These are phyloP conservation scores for Phocoena sinus DNA, from an alignment of 2,113 vertebrate genomes.

Conservation along the genomic window DNA sequence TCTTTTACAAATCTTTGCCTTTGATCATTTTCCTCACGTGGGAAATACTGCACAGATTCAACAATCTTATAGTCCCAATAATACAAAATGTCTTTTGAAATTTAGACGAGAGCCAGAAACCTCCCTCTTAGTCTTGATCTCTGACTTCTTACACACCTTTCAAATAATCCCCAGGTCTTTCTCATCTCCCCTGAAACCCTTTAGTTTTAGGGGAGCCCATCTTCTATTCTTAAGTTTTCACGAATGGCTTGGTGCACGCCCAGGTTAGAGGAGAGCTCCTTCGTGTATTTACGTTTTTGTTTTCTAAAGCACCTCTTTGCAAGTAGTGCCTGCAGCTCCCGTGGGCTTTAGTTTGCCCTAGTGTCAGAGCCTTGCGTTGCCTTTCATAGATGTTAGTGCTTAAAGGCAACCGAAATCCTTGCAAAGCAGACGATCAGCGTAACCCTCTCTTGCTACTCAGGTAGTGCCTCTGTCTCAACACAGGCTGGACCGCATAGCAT, in stretches of 20 bases:
- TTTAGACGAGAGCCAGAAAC: not conserved
- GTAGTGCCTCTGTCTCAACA: not conserved
- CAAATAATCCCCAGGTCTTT: not conserved
- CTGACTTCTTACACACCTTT: not conserved
- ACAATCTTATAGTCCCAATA: not conserved
- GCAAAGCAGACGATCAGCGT: not conserved
- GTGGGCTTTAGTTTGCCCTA: not conserved
- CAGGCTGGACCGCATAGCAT: not conserved
- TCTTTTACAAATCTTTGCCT: constrained; percentile 38
- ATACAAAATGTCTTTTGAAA: not conserved
- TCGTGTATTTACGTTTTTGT: not conserved
- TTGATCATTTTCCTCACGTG: constrained; percentile 1
- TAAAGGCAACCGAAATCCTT: not conserved
- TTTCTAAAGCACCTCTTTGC: constrained; percentile 23
- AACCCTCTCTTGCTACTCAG: not conserved
- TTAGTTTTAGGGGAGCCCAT: not conserved
- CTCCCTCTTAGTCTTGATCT: not conserved
- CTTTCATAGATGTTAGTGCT: not conserved
- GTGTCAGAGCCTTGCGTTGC: not conserved
- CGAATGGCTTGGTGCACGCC: not conserved
- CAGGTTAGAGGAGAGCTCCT: not conserved
- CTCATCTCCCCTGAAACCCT: not conserved
- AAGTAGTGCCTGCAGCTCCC: not conserved
- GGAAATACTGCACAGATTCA: not conserved
- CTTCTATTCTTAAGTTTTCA: not conserved